Base-by-base conservation (phyloP, 2,797 vertebrate genomes). In the Euphonia xanthogaster region DNA sequence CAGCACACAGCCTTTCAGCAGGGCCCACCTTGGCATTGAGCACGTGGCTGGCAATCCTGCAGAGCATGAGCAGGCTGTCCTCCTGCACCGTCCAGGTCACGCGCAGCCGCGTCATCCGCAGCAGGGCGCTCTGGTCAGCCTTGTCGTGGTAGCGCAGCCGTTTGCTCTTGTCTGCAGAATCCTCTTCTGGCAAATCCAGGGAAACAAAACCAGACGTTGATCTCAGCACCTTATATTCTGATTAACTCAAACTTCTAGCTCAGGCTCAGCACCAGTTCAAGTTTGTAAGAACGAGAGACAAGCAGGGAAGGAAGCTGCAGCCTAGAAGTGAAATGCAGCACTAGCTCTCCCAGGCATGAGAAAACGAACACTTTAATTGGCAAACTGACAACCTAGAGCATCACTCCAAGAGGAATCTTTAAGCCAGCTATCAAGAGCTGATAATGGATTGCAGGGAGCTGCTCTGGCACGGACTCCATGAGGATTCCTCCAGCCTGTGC, bases 1-100 rank as follows among this genome's bases (percentile, higher is more conserved):
- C 13, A 27, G 17, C 37, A 19, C 17, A 37, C 8, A 58, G 33
- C 35, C 35, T 27, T 27, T 58, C 24, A 57, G 23, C 33, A 10
- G 51, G 50, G 60, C n/a, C 17, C 62, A 99, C 99, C 98, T 99
- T 99, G 96, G 98, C 97, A 57, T 99, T 99, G 88, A 99, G 98
- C 83, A 99, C 97, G 12, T 99, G 98, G 44, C 99, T 98, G n/a
- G 99, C 99, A 8, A 99, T 99, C 2, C 98, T 98, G 95, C 99
- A 99, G 20, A 99, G 98, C 98, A 99, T 98, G 55, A 99, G 97
- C 88, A 99, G 96, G 4, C 99, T 99, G 96, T 99, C 99, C 80
- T 99, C 99, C 85, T 98, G 98, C 15, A 98, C 91, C 0, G 99
- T 98, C 99, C 99, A 99, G 73, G 97, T 97, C 47, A 99, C 99